A percentile compares a stretch with the other conserved stretches of the same genome.
Evolutionary conservation across 2,797 vertebrate genomes (phyloP).

Genomic region (Siniperca scherzeri): DNA sequence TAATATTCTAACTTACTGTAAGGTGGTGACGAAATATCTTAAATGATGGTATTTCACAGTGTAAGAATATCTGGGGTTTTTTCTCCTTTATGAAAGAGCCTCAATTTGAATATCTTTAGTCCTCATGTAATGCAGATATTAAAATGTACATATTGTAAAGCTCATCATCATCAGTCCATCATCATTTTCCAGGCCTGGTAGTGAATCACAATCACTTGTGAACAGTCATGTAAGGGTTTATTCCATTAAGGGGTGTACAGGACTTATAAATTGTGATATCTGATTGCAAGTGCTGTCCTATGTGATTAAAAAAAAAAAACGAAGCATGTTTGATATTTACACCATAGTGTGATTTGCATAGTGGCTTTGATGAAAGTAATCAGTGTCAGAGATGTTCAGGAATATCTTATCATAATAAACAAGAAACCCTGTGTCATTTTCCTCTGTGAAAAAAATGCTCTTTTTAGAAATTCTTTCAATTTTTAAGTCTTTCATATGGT

Average conservation of each 20-base stretch:
- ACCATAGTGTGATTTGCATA: background rate
- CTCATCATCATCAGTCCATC: background rate
- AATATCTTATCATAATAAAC: background rate
- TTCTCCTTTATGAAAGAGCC: background rate
- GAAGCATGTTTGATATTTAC: constrained; percentile 13
- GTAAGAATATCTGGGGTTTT: background rate
- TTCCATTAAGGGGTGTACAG: too few relatives aligned
- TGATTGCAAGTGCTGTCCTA: background rate
- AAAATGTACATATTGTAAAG: background rate
- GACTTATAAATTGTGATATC: background rate
- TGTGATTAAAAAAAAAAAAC: background rate
- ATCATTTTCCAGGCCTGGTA: background rate
- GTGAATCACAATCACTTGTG: background rate
- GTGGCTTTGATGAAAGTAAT: background rate
- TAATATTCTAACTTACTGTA: background rate
- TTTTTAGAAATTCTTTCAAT: background rate
- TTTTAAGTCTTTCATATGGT: background rate
- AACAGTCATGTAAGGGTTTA: background rate
- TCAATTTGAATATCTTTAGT: background rate
- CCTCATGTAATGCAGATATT: background rate
- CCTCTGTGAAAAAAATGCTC: background rate
- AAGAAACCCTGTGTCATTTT: background rate
- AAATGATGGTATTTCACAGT: background rate
- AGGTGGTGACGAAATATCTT: background rate
- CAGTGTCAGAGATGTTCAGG: background rate